Evolutionary conservation across 2,797 vertebrate species (phyloP).

Genomic region (Chelonia mydas): DNA sequence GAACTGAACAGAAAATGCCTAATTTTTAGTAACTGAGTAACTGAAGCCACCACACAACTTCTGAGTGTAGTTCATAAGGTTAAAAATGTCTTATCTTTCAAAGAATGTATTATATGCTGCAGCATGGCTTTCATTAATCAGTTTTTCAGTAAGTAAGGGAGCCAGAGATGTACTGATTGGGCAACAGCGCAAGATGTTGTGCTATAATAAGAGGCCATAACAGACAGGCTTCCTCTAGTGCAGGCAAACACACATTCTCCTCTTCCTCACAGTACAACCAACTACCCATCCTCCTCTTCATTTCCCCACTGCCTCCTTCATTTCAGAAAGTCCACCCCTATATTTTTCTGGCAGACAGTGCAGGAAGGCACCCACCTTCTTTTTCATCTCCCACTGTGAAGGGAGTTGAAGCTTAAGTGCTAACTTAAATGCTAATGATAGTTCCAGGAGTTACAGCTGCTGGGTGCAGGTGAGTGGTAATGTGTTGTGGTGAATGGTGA

Average conservation of each 20-base stretch:
- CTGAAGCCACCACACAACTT: background rate
- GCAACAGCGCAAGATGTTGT: background rate
- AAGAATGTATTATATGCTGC: background rate
- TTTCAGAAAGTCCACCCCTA: background rate
- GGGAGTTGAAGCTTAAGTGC: background rate
- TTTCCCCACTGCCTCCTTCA: background rate
- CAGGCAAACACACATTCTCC: background rate
- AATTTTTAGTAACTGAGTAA: background rate
- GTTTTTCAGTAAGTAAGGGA: background rate
- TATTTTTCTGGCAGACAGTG: background rate
- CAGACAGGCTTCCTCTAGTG: background rate
- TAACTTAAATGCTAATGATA: background rate
- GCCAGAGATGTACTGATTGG: background rate
- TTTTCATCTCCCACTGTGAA: background rate
- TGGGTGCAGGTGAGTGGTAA: background rate
- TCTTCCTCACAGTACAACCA: background rate
- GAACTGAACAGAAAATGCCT: background rate
- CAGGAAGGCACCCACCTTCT: background rate
- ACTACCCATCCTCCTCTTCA: background rate
- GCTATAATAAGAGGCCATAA: background rate
- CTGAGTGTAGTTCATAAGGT: background rate
- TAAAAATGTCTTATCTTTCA: slow-evolving; percentile 2
- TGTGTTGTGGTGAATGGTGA: background rate
- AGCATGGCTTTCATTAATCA: background rate
- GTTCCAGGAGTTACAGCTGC: background rate